Evolutionary conservation across 2,797 vertebrate species (phyloP), one percentile per base, ranked within the genome.

Genomic region (Lacerta viridis): DNA sequence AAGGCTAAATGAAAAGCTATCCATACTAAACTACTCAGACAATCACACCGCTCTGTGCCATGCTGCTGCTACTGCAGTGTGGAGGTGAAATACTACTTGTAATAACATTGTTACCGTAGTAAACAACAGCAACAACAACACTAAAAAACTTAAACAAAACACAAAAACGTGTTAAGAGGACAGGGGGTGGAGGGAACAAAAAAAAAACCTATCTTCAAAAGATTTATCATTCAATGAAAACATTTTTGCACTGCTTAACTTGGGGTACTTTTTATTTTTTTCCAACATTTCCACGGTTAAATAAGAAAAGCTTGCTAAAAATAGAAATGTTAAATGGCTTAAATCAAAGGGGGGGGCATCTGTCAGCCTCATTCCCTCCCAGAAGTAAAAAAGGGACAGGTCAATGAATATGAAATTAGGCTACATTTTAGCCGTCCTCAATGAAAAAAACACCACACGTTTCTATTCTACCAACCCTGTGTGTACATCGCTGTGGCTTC

Each of bases 1-100:
- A 95, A 97, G 98, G 98, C 98, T 98, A 99, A 99, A 98, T 98
- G 98, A 98, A 98, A 98, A 97, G 98, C 98, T 97, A 98, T 98
- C 98, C 97, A 97, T 97, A 97, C 97, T 97, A 93, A 95, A 96
- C 94, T 92, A 91, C 96, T 97, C 96, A 95, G 97, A 97, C 97
- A 97, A 93, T 91, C 95, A 93, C 93, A 85, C 90, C 6, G 95
- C 95, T 94, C 90, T 86, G 95, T 93, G 95, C 96, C 93, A 92
- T 36, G 89, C 95, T 83, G 93, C 90, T 50, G 92, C 92, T 5
- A 36, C 93, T 2, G 66, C 79, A 43, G 89, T 87, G 86, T 87
- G 39, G 55, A 84, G 84, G 11, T 61, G 89, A 95, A 90, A 95
- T 94, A 92, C 95, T 94, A 82, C 93, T 92, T 76, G 94, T 86